These are phyloP conservation scores for Menura novaehollandiae DNA, from an alignment of 2,113 vertebrate genomes.

Conservation along the genomic window DNA sequence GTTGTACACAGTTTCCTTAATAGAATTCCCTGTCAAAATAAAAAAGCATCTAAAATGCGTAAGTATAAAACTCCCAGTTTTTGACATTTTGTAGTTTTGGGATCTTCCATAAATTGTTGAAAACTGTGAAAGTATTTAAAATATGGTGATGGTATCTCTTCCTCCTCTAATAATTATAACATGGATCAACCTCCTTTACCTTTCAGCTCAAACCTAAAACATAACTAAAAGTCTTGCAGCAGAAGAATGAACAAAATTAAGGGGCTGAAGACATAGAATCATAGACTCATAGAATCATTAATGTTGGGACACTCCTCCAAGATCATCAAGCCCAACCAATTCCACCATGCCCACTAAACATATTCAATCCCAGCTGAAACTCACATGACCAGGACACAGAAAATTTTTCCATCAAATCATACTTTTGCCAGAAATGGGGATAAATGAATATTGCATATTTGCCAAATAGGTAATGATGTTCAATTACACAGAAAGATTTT, in stretches of 20 bases:
- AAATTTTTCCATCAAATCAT: not conserved
- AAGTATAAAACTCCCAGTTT: rapidly evolving
- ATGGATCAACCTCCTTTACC: not conserved
- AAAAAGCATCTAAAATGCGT: rapidly evolving
- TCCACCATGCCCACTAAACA: not conserved
- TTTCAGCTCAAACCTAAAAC: not conserved
- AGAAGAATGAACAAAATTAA: not conserved
- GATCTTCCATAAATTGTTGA: not conserved
- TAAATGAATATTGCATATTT: rapidly evolving
- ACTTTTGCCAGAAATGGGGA: not conserved
- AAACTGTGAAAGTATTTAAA: not conserved
- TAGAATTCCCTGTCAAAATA: not conserved
- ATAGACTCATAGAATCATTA: not conserved
- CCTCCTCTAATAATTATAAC: not conserved
- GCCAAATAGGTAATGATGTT: not conserved
- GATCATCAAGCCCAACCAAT: not conserved
- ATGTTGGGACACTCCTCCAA: not conserved
- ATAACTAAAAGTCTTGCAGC: not conserved
- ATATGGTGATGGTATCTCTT: not conserved
- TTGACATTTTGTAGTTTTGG: not conserved
- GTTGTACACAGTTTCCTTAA: not conserved
- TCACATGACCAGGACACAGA: not conserved
- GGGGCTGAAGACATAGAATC: not conserved
- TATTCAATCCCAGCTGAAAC: not conserved
- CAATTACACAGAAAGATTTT: not conserved